phyloP scores from a whole-genome alignment of 2,797 vertebrate genomes.

The Gymnopithys bicolor region DNA sequence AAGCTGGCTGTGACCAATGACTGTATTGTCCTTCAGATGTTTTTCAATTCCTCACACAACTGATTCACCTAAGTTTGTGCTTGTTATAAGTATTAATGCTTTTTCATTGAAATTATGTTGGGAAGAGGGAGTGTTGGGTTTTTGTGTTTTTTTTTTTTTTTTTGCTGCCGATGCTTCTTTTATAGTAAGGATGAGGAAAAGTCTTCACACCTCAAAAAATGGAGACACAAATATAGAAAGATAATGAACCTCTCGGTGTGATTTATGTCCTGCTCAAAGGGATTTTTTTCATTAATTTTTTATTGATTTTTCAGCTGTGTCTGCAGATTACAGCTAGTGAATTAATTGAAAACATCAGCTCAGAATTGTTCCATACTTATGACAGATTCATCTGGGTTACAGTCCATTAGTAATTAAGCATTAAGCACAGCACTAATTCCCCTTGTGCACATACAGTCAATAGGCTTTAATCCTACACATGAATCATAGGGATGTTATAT shows the following conservation, averaged over 20 bases:
- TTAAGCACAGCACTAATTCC: conserved; percentile 20
- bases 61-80: not conserved
- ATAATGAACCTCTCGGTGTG: conserved; percentile 6
- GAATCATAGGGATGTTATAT: not conserved
- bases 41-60: not conserved
- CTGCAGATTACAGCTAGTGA: conserved; percentile 32
- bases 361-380: conserved; percentile 17
- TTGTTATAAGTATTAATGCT: not conserved
- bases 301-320: conserved; percentile 49
- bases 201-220: not conserved
- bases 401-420: conserved; percentile 46
- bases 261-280: conserved; percentile 27
- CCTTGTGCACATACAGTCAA: not conserved
- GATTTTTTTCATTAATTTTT: conserved; percentile 21
- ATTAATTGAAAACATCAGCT: conserved; percentile 56
- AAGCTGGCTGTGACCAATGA: not conserved
- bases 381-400: conserved; percentile 43
- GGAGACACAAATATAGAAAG: not conserved
- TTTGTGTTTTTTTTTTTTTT: not conserved
- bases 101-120: not conserved
- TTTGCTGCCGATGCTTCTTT: not conserved
- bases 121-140: rapidly evolving
- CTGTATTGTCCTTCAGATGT: not conserved
- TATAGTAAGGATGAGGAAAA: not conserved
- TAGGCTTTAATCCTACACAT: conserved; percentile 1